phyloP scores from a whole-genome alignment of 2,888 invertebrate species.

The Andrena bucephala region DNA sequence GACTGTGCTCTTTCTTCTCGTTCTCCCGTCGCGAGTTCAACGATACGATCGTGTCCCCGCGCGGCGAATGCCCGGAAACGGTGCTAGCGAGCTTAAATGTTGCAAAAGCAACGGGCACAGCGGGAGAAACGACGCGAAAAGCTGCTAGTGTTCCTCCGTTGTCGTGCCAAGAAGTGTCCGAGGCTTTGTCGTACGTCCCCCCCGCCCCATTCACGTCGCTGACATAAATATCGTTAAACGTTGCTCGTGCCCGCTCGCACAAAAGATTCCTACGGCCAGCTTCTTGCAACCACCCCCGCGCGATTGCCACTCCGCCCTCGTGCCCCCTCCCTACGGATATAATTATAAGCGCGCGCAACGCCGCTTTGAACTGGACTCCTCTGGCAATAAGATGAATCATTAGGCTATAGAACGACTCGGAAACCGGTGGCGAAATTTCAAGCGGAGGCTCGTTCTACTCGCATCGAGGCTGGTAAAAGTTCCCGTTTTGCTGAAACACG shows the following conservation, averaged over 20 bases:
- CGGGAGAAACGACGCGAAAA: neutral
- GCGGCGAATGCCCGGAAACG: conserved; percentile 13
- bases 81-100: conserved; percentile 30
- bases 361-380: neutral
- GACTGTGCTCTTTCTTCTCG: conserved; percentile 20
- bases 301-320: neutral
- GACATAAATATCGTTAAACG: conserved; percentile 48
- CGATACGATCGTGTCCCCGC: conserved; percentile 45
- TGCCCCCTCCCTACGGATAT: neutral
- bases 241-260: conserved; percentile 18
- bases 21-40: conserved; percentile 25
- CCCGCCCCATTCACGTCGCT: neutral
- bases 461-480: too few relatives aligned
- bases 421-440: too few relatives aligned
- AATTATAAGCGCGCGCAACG: neutral
- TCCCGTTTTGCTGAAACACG: too few relatives aligned
- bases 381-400: too few relatives aligned
- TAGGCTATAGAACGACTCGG: too few relatives aligned
- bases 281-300: neutral
- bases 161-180: conserved; percentile 40
- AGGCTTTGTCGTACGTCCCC: conserved; percentile 5
- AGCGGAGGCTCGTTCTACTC: too few relatives aligned
- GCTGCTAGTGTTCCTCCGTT: conserved; percentile 5
- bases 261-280: neutral
- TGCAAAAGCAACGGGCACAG: neutral